These are phyloP conservation scores for Chromis chromis DNA, from an alignment of 2,797 vertebrate species.

Conservation along the genomic window DNA sequence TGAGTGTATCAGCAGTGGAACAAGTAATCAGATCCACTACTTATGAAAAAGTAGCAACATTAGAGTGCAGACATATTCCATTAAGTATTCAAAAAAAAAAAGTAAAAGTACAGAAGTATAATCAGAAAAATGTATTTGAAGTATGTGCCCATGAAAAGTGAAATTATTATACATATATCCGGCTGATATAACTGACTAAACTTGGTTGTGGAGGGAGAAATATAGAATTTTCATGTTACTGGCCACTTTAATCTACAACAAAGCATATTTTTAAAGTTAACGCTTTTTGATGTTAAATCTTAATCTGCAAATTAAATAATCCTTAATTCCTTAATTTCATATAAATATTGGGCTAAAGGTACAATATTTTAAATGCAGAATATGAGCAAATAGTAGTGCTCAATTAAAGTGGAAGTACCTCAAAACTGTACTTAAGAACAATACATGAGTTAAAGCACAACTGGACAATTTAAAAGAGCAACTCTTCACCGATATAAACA, in stretches of 20 bases:
- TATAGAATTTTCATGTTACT: neutral
- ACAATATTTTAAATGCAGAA: neutral
- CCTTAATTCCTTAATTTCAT: neutral
- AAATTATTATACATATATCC: neutral
- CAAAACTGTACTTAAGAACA: too few relatives aligned
- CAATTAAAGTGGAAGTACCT: neutral
- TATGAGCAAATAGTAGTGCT: neutral
- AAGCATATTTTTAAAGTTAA: neutral
- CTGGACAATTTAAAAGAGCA: neutral
- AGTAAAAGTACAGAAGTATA: neutral
- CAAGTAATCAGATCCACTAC: neutral
- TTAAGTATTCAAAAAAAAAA: neutral
- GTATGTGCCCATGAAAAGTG: neutral
- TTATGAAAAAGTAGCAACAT: neutral
- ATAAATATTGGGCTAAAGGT: neutral
- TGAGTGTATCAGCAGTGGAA: neutral
- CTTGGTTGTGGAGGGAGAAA: neutral
- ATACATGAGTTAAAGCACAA: neutral
- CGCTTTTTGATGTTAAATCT: neutral
- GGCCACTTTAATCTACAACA: too few relatives aligned
- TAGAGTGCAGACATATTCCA: neutral
- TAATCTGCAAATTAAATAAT: neutral
- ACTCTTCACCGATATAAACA: neutral
- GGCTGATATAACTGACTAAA: neutral
- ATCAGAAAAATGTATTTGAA: neutral